Percentiles rank a stretch among this genome's conserved stretches.
phyloP scores from a whole-genome alignment of 2,113 vertebrate genomes.

The Tylochromis polylepis region DNA sequence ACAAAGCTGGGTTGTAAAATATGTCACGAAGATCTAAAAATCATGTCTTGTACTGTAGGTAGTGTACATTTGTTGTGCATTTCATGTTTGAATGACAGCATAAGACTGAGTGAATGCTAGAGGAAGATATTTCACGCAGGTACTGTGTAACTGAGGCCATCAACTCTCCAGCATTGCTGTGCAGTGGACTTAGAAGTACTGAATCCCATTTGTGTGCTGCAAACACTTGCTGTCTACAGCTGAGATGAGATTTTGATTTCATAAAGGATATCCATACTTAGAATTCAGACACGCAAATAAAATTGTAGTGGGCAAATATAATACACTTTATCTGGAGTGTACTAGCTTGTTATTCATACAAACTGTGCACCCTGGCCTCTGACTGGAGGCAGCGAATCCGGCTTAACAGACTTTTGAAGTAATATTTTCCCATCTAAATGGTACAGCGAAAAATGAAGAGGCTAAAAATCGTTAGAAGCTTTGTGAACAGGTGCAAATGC shows the following conservation, averaged over 20 bases:
- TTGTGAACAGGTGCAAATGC: conserved; percentile 37
- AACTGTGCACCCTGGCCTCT: neutral
- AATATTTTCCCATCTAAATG: neutral
- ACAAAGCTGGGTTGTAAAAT: neutral
- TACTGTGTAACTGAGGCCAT: neutral
- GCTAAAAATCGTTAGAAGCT: conserved; percentile 10
- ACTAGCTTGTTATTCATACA: neutral
- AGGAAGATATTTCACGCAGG: neutral
- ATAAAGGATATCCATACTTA: neutral
- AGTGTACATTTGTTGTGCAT: neutral
- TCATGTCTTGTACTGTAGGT: neutral
- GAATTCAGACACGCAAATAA: neutral
- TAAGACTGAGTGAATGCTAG: neutral
- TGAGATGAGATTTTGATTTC: neutral
- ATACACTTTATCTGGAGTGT: neutral
- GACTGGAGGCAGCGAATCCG: neutral
- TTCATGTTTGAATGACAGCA: neutral
- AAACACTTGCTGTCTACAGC: neutral
- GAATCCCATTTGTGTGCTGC: neutral
- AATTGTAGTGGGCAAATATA: neutral
- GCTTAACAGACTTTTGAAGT: neutral
- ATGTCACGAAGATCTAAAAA: neutral
- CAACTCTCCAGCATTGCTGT: neutral
- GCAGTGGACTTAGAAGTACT: neutral
- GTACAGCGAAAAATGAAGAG: neutral